A percentile compares a stretch with the other conserved stretches of the same genome.
Conservation (phyloP, 2,888 invertebrate species). For the Dasypolia templi region DNA sequence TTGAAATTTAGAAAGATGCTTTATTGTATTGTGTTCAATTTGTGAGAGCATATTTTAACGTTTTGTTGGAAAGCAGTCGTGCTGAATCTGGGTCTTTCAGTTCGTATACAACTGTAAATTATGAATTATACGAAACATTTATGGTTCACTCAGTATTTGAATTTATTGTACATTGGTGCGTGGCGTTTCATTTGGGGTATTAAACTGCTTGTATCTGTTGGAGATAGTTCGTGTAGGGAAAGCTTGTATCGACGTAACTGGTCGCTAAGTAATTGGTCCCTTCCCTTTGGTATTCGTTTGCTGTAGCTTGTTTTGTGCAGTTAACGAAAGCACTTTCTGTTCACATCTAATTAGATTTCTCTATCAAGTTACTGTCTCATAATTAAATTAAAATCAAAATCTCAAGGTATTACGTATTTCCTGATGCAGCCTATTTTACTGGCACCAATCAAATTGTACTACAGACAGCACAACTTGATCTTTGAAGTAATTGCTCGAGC, state of each 20-base stretch:
- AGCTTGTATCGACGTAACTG: slow-evolving; percentile 78
- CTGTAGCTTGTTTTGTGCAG: slow-evolving; percentile 76
- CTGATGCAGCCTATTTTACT: slow-evolving; percentile 26
- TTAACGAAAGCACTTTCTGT: slow-evolving; percentile 77
- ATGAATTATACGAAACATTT: slow-evolving; percentile 3
- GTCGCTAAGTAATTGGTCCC: slow-evolving; percentile 85
- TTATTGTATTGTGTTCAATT: slow-evolving; percentile 47
- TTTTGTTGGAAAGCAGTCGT: slow-evolving; percentile 38
- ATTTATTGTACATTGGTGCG: slow-evolving; percentile 6
- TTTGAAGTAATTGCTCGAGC: slow-evolving; percentile 27
- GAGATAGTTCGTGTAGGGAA: slow-evolving; percentile 68
- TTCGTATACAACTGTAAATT: slow-evolving; percentile 11
- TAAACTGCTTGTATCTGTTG: slow-evolving; percentile 55
- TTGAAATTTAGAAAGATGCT: slow-evolving; percentile 56
- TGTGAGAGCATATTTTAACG: slow-evolving; percentile 16
- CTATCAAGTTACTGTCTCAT: slow-evolving; percentile 53
- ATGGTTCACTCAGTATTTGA: slow-evolving; percentile 18
- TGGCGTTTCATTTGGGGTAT: slow-evolving; percentile 55
- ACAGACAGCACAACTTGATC: slow-evolving; percentile 2
- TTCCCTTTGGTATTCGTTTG: slow-evolving; percentile 77
- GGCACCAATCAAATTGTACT: too few species aligned
- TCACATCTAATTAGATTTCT: slow-evolving; percentile 79
- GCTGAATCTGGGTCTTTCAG: slow-evolving; percentile 21
- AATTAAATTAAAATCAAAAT: slow-evolving; percentile 55
- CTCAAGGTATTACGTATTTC: slow-evolving; percentile 30